Percentiles rank a stretch among this genome's conserved stretches.
Evolutionary conservation across 2,797 vertebrate species (phyloP).

Genomic region (Takifugu ocellatus): DNA sequence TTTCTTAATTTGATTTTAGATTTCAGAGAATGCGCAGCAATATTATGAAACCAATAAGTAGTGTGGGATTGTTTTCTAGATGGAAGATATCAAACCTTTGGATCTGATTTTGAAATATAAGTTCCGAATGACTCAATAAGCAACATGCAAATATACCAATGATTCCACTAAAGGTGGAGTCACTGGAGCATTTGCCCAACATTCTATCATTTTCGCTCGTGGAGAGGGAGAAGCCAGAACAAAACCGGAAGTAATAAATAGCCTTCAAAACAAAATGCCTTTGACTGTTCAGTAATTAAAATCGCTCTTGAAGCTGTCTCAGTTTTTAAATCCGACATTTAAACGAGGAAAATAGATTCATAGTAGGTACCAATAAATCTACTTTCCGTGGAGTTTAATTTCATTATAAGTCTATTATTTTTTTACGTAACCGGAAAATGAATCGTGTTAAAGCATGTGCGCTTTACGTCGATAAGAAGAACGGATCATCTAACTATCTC

Average conservation of each 20-base stretch:
- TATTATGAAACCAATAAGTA: no score
- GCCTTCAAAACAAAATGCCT: constrained; percentile 26
- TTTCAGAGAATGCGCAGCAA: no score
- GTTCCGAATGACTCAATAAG: constrained; percentile 50
- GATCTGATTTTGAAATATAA: neutral
- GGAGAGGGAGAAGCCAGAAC: neutral
- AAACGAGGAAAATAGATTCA: neutral
- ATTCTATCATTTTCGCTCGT: constrained; percentile 2
- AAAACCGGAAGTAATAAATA: constrained; percentile 15
- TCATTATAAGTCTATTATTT: constrained; percentile 11
- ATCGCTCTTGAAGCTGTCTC: accelerated
- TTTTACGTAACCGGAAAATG: neutral
- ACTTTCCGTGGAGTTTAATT: neutral
- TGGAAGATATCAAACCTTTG: no score
- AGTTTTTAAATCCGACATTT: neutral
- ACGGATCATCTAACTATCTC: constrained; percentile 43
- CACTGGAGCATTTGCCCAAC: constrained; percentile 47
- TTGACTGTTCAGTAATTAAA: neutral
- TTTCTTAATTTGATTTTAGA: no score
- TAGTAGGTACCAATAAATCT: accelerated
- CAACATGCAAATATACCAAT: constrained; percentile 15
- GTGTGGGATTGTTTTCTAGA: no score
- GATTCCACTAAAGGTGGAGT: constrained; percentile 52
- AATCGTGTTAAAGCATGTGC: accelerated
- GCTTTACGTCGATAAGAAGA: constrained; percentile 11